A percentile compares a stretch with the other conserved stretches of the same genome.
phyloP scores from a whole-genome alignment of 2,113 vertebrate species.

The Trichechus manatus region DNA sequence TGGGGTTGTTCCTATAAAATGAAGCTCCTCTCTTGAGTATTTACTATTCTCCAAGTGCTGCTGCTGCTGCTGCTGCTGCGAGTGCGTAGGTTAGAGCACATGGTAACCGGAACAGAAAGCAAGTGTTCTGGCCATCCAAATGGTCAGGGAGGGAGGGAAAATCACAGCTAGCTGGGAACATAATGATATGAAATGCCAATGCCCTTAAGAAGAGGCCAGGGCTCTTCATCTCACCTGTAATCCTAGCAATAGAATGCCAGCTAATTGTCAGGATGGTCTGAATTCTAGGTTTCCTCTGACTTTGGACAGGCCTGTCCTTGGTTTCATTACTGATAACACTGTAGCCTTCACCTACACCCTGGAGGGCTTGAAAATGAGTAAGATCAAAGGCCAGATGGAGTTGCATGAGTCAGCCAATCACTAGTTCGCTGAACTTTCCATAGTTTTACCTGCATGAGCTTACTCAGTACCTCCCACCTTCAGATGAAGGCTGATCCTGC shows the following conservation, averaged over 20 bases:
- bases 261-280: not conserved
- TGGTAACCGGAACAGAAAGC: slow-evolving; percentile 12
- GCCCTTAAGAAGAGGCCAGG: not conserved
- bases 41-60: not conserved
- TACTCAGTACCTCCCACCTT: not conserved
- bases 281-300: not conserved
- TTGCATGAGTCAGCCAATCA: slow-evolving; percentile 20
- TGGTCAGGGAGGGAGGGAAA: not conserved
- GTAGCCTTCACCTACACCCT: not conserved
- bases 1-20: not conserved
- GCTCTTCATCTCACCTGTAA: not conserved
- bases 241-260: not conserved
- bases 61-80: not conserved
- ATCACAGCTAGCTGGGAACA: not conserved
- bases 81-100: not conserved
- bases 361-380: not conserved
- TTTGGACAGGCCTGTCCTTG: not conserved
- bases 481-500: not conserved
- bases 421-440: not conserved
- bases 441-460: not conserved
- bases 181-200: not conserved
- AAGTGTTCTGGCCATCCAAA: not conserved
- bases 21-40: not conserved
- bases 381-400: not conserved
- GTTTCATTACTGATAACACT: not conserved